Conservation (phyloP, 2,113 vertebrate genomes). For the Psettodes erumei region DNA sequence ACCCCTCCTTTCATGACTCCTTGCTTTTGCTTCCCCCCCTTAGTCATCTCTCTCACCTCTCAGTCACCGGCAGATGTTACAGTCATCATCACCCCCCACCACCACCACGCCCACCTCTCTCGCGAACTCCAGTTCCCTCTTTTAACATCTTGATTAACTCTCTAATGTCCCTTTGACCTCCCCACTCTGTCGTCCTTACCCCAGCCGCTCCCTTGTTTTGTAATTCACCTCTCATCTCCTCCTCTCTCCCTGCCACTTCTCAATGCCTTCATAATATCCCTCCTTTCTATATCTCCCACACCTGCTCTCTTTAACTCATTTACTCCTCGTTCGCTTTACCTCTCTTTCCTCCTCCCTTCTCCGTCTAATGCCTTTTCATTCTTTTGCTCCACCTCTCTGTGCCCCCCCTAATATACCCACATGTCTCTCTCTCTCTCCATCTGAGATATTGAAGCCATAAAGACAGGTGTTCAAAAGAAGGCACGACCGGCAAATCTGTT, state of each 20-base stretch:
- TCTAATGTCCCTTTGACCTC: conserved; percentile 49
- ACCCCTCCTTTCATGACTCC: neutral
- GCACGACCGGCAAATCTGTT: conserved; percentile 63
- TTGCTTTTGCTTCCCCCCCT: neutral
- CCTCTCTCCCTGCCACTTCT: conserved; percentile 42
- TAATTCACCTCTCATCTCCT: conserved; percentile 63
- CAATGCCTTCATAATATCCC: conserved; percentile 66
- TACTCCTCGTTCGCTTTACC: conserved; percentile 68
- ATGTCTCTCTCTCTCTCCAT: conserved; percentile 67
- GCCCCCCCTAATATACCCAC: conserved; percentile 59
- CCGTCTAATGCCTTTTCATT: conserved; percentile 68
- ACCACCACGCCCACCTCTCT: conserved; percentile 13
- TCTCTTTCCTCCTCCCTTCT: conserved; percentile 58
- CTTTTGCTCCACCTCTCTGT: conserved; percentile 49
- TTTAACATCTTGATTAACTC: conserved; percentile 60
- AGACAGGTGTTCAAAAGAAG: conserved; percentile 77
- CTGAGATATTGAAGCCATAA: conserved; percentile 75
- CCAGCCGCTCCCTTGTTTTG: conserved; percentile 64
- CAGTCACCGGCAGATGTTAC: conserved; percentile 19
- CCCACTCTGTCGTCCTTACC: conserved; percentile 51
- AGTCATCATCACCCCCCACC: conserved; percentile 18
- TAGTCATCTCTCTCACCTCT: conserved; percentile 23
- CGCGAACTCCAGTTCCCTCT: conserved; percentile 14
- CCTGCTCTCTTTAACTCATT: conserved; percentile 61
- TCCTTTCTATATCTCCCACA: conserved; percentile 46